Percentiles rank a stretch among this genome's conserved stretches.
phyloP scores from a whole-genome alignment of 2,888 invertebrate genomes.

The Argyresthia goedartella region DNA sequence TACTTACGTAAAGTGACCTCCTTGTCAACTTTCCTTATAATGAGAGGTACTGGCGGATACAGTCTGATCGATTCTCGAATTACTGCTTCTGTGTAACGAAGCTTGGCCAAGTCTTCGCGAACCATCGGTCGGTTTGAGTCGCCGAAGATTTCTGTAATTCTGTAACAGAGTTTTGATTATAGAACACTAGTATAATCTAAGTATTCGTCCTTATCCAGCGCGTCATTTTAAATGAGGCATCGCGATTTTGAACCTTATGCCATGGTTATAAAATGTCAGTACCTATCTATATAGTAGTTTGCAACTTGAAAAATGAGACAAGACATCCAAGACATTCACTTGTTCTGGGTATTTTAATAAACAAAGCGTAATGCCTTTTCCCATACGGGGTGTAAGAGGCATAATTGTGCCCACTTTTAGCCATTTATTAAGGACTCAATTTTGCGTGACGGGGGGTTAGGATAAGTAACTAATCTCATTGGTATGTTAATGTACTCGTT shows the following conservation, averaged over 20 bases:
- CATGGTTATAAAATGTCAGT: no score
- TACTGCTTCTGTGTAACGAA: slow-evolving; percentile 47
- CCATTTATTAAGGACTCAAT: no score
- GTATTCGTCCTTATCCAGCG: no score
- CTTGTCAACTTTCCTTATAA: slow-evolving; percentile 28
- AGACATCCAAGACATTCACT: background rate
- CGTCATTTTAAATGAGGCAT: no score
- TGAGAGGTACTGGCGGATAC: slow-evolving; percentile 41
- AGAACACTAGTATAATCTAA: no score
- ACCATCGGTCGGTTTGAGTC: slow-evolving; percentile 22
- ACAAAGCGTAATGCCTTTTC: background rate
- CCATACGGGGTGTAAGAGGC: no score
- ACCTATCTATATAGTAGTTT: no score
- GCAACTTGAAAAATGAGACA: no score
- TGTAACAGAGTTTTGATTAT: background rate
- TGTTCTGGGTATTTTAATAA: background rate
- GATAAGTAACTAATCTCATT: no score
- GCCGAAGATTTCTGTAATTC: slow-evolving; percentile 17
- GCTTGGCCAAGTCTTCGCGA: slow-evolving; percentile 33
- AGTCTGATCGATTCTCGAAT: slow-evolving; percentile 51
- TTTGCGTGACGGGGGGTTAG: no score
- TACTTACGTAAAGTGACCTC: background rate
- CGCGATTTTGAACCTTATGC: no score
- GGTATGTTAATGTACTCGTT: background rate
- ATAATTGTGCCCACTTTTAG: no score